A percentile compares a stretch with the other conserved stretches of the same genome.
These are phyloP conservation scores for Panthera uncia DNA, from an alignment of 2,113 vertebrate species.

Conservation along the genomic window DNA sequence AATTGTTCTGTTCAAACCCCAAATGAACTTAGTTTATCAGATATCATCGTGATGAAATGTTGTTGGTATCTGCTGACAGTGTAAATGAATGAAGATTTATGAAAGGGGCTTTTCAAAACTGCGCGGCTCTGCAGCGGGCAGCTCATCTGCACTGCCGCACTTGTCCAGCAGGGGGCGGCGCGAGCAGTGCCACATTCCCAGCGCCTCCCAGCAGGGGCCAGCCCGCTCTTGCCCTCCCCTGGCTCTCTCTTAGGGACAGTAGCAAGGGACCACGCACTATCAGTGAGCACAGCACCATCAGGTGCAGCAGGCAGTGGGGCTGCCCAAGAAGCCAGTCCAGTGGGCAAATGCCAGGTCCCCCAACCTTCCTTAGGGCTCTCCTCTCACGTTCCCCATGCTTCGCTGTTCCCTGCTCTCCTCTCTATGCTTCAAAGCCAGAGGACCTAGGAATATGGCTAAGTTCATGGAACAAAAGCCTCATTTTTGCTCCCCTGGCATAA, in stretches of 20 bases:
- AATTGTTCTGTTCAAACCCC: not conserved
- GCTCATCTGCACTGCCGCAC: not conserved
- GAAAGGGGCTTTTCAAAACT: not conserved
- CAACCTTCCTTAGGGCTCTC: not conserved
- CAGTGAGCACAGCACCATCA: not conserved
- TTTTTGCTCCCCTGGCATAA: not conserved
- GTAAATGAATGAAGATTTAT: not conserved
- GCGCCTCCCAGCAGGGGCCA: not conserved
- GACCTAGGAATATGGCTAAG: not conserved
- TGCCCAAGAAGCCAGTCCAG: not conserved
- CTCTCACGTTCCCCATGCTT: fast-evolving
- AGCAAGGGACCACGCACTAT: not conserved
- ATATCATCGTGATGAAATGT: not conserved
- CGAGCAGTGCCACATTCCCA: too few relatives aligned
- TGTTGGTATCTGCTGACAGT: not conserved
- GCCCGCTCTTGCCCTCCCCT: not conserved
- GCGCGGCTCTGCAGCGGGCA: not conserved
- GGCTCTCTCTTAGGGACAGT: not conserved
- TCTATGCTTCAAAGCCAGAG: not conserved
- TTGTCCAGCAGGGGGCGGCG: slow-evolving; percentile 19
- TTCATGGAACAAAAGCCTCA: not conserved
- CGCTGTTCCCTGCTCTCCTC: not conserved
- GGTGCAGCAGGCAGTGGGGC: not conserved
- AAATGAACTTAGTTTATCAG: not conserved
- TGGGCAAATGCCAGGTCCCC: not conserved